Conservation (phyloP, 2,888 invertebrate genomes). For the Odontomyia ornata region DNA sequence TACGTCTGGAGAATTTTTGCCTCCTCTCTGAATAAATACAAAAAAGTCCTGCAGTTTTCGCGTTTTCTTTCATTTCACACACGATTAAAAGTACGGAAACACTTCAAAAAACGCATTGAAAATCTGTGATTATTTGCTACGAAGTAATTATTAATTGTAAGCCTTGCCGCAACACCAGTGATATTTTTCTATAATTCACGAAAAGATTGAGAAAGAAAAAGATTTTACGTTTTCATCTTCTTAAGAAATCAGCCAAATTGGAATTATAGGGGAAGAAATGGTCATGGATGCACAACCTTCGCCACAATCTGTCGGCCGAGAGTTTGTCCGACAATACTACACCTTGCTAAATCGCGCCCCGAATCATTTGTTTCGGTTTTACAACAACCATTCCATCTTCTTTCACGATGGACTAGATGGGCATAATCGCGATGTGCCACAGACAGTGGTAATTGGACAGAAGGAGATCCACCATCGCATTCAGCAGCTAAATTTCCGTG, state of each 20-base stretch:
- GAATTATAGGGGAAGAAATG: constrained; percentile 71
- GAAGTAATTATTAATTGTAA: constrained; percentile 53
- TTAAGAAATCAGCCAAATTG: constrained; percentile 51
- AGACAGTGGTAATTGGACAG: constrained; percentile 84
- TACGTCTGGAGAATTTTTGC: constrained; percentile 52
- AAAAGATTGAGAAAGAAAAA: constrained; percentile 37
- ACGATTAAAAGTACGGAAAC: constrained; percentile 46
- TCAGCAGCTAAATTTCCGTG: constrained; percentile 92
- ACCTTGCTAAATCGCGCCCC: constrained; percentile 96
- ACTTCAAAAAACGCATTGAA: constrained; percentile 50
- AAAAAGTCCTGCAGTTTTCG: constrained; percentile 49
- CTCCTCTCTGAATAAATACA: constrained; percentile 48
- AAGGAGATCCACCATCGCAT: constrained; percentile 96
- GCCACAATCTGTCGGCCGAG: constrained; percentile 96
- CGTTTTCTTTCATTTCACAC: constrained; percentile 47
- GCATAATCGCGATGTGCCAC: constrained; percentile 77
- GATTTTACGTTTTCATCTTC: constrained; percentile 47
- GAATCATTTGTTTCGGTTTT: constrained; percentile 93
- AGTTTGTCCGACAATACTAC: constrained; percentile 99
- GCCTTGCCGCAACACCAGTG: constrained; percentile 55
- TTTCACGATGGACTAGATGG: constrained; percentile 92
- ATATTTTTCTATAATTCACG: constrained; percentile 51
- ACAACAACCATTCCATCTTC: constrained; percentile 95
- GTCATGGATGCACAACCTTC: constrained; percentile 96
- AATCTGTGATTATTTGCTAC: constrained; percentile 55